Evolutionary conservation across 2,888 invertebrate species (phyloP).

Genomic region (Pharmacophagus antenor): DNA sequence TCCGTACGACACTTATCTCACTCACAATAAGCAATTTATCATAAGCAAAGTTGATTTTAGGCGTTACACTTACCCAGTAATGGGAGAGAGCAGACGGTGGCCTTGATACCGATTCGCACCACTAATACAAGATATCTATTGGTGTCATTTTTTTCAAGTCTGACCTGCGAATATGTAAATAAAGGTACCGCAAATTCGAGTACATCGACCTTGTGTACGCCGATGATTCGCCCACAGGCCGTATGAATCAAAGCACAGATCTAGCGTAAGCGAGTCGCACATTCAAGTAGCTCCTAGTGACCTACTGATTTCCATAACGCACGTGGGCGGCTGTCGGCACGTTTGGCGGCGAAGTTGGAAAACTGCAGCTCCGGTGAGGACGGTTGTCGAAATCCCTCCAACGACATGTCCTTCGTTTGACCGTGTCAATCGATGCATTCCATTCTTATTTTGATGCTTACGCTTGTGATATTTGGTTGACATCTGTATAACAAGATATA

Average conservation of each 20-base stretch:
- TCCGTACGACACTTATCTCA: constrained; percentile 70
- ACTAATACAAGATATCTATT: constrained; percentile 52
- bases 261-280: constrained; percentile 53
- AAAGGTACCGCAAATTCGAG: constrained; percentile 75
- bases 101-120: constrained; percentile 77
- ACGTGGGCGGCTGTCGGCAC: constrained; percentile 53
- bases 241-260: constrained; percentile 65
- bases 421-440: constrained; percentile 14
- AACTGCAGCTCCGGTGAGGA: constrained; percentile 43
- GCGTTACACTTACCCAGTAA: constrained; percentile 79
- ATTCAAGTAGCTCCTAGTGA: constrained; percentile 67
- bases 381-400: constrained; percentile 39
- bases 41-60: constrained; percentile 68
- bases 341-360: constrained; percentile 28
- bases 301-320: constrained; percentile 75
- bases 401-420: constrained; percentile 26
- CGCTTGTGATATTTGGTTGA: constrained; percentile 17
- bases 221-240: constrained; percentile 58
- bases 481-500: constrained; percentile 12
- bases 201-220: constrained; percentile 70
- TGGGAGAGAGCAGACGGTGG: constrained; percentile 67
- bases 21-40: constrained; percentile 77
- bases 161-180: constrained; percentile 72
- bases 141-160: constrained; percentile 74
- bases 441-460: constrained; percentile 15